Conservation (phyloP, 2,113 vertebrate species). For the Electrona antarctica region DNA sequence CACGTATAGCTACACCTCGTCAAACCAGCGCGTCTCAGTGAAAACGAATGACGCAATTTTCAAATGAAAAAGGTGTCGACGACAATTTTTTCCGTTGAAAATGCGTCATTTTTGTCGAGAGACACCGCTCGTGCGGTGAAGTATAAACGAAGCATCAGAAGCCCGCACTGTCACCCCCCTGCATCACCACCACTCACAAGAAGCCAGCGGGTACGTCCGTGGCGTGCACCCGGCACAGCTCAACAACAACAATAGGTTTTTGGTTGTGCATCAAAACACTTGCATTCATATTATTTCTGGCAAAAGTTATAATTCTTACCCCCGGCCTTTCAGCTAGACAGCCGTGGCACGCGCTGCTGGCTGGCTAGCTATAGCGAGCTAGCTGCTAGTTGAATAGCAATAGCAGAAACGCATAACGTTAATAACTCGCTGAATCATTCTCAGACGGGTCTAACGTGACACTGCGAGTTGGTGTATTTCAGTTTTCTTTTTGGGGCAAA, state of each 20-base stretch:
- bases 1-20: too few relatives aligned
- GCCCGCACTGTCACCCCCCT: conserved; percentile 29
- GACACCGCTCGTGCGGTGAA: too few relatives aligned
- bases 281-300: background rate
- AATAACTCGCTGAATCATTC: conserved; percentile 83
- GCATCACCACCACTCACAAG: conserved; percentile 12
- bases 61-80: too few relatives aligned
- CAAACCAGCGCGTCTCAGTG: too few relatives aligned
- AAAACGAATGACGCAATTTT: too few relatives aligned
- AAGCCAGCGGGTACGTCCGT: conserved; percentile 14
- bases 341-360: conserved; percentile 69
- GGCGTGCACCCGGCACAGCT: background rate
- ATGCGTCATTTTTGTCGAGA: too few relatives aligned
- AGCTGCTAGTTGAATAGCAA: conserved; percentile 56
- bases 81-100: too few relatives aligned
- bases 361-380: conserved; percentile 58
- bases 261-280: conserved; percentile 23
- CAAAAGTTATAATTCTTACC: conserved; percentile 26
- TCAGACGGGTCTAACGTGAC: conserved; percentile 70
- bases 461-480: conserved; percentile 59
- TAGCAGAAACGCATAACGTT: conserved; percentile 61
- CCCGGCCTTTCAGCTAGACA: conserved; percentile 33
- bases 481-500: conserved; percentile 32
- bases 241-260: background rate
- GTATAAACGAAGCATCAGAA: conserved; percentile 2